Conservation (phyloP, 2,113 vertebrate genomes). For the Pogonocichla stellata region DNA sequence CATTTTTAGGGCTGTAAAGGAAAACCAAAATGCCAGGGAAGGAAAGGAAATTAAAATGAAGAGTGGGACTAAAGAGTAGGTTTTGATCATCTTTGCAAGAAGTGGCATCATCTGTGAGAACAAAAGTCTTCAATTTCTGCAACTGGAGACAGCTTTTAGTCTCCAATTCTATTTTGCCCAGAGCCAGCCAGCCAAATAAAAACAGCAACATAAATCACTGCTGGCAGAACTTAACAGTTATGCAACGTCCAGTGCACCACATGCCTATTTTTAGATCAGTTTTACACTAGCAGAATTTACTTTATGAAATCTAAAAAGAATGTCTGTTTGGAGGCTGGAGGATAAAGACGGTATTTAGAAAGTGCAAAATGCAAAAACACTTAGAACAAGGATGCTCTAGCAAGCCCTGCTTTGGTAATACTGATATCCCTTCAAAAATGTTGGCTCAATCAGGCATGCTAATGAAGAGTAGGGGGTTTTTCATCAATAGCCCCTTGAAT, state of each 20-base stretch:
- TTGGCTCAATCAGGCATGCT: neutral
- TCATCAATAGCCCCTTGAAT: neutral
- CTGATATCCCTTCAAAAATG: neutral
- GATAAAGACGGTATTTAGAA: neutral
- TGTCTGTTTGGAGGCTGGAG: neutral
- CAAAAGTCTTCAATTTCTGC: neutral
- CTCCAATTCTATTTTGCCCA: conserved; percentile 33
- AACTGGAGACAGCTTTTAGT: conserved; percentile 32
- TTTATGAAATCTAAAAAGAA: conserved; percentile 50
- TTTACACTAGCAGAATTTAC: conserved; percentile 43
- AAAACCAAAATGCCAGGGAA: conserved; percentile 8
- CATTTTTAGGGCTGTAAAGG: neutral
- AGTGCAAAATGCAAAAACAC: neutral
- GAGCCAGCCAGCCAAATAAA: conserved; percentile 46
- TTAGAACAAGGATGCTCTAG: neutral
- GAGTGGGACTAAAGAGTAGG: neutral
- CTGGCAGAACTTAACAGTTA: conserved; percentile 53
- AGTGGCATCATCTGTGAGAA: conserved; percentile 20
- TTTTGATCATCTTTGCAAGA: neutral
- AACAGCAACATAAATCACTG: conserved; percentile 56
- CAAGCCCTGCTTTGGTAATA: neutral
- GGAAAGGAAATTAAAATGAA: neutral
- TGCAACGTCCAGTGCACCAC: conserved; percentile 29
- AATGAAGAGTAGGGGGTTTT: neutral
- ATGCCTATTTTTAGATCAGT: conserved; percentile 44